These are phyloP conservation scores for Oophaga pumilio DNA, from an alignment of 2,113 vertebrate species.

Conservation along the genomic window DNA sequence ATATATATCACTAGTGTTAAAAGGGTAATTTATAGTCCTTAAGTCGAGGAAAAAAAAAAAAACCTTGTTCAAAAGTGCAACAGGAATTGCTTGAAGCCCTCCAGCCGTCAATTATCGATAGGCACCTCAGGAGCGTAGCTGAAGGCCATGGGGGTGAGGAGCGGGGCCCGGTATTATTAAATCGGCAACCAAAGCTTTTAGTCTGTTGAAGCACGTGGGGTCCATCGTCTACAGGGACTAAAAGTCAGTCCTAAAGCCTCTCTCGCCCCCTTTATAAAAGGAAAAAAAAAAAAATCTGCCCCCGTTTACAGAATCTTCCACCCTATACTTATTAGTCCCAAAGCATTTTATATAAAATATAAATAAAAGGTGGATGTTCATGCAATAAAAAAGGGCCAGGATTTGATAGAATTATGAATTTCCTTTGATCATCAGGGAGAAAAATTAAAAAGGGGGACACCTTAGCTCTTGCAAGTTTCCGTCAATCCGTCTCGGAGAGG, in stretches of 20 bases:
- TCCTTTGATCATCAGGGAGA: slow-evolving; percentile 61
- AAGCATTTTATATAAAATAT: slow-evolving; percentile 69
- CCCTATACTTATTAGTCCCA: slow-evolving; percentile 62
- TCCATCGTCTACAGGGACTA: too few relatives aligned
- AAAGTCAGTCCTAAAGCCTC: neutral
- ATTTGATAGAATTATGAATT: slow-evolving; percentile 60
- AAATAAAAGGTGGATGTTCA: slow-evolving; percentile 77
- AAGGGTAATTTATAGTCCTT: slow-evolving; percentile 60
- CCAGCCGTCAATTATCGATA: slow-evolving; percentile 48
- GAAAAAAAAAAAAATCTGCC: slow-evolving; percentile 46
- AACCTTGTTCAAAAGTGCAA: slow-evolving; percentile 75
- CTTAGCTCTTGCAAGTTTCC: slow-evolving; percentile 53
- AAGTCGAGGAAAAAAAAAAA: slow-evolving; percentile 48
- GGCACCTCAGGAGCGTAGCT: slow-evolving; percentile 32
- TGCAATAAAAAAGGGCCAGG: slow-evolving; percentile 73
- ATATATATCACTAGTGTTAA: slow-evolving; percentile 72
- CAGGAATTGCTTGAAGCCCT: slow-evolving; percentile 59
- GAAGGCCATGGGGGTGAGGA: neutral
- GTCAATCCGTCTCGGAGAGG: slow-evolving; percentile 62
- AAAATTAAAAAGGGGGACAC: neutral
- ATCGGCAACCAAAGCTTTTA: neutral
- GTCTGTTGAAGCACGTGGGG: slow-evolving; percentile 1
- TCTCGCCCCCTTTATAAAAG: neutral
- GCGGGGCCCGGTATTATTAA: neutral
- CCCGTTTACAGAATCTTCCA: slow-evolving; percentile 50